Conservation (phyloP, 2,113 vertebrate genomes). For the Thermophis baileyi region DNA sequence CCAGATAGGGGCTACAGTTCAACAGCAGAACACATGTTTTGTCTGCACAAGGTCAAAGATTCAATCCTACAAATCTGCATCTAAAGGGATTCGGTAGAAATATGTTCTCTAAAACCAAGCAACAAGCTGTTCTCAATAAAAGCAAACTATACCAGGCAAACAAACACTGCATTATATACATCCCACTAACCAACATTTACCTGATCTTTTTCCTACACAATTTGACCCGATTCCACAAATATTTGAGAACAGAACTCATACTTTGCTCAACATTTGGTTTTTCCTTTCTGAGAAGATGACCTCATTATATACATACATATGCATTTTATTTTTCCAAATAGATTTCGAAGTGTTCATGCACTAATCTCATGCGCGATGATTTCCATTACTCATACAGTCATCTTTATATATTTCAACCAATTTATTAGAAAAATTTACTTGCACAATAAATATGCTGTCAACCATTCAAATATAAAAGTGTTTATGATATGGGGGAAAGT, state of each 20-base stretch:
- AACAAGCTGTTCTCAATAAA: neutral
- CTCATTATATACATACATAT: neutral
- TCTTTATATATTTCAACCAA: slow-evolving; percentile 7
- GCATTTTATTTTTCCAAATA: slow-evolving; percentile 6
- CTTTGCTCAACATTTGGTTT: neutral
- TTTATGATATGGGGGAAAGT: neutral
- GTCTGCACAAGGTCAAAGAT: neutral
- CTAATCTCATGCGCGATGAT: neutral
- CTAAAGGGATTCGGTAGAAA: neutral
- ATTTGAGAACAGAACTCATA: neutral
- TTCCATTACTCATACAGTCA: neutral
- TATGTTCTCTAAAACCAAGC: neutral
- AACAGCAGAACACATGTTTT: neutral
- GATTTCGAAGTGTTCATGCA: neutral
- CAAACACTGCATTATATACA: neutral
- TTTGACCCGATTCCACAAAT: neutral
- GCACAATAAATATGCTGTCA: neutral
- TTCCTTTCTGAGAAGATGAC: neutral
- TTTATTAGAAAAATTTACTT: fast-evolving
- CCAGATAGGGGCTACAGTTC: neutral
- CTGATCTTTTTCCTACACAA: neutral
- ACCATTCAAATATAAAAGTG: neutral
- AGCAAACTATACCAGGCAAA: neutral
- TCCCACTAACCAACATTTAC: neutral
- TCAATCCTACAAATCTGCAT: neutral